Evolutionary conservation across 2,797 vertebrate genomes (phyloP).

Genomic region (Meda fulgida): DNA sequence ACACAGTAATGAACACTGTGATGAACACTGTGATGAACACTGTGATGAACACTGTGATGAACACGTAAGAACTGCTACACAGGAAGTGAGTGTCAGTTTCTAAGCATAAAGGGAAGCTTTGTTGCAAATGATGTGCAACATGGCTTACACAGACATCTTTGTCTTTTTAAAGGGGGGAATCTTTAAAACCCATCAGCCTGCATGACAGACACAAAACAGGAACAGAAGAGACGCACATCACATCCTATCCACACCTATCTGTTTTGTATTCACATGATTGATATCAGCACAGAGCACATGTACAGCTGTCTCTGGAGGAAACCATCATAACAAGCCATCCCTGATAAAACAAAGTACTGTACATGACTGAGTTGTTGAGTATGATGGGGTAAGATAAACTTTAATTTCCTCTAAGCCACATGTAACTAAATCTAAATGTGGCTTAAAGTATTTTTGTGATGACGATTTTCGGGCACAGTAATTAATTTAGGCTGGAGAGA

Average conservation of each 20-base stretch:
- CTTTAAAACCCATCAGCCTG: slow-evolving; percentile 57
- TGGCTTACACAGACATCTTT: slow-evolving; percentile 8
- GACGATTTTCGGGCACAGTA: background rate
- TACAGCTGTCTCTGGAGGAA: background rate
- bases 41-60: no score
- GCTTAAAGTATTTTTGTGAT: background rate
- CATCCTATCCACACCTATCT: slow-evolving; percentile 1
- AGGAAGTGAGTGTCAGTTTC: slow-evolving; percentile 25
- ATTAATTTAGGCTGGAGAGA: background rate
- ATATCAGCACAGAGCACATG: slow-evolving; percentile 33
- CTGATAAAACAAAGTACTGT: background rate
- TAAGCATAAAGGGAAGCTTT: slow-evolving; percentile 29
- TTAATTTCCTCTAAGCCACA: background rate
- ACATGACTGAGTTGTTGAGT: background rate
- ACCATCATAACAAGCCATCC: slow-evolving; percentile 19
- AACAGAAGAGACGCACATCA: slow-evolving; percentile 19
- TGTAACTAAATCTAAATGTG: background rate
- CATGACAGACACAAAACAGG: slow-evolving; percentile 52
- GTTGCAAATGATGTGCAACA: background rate
- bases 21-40: no score
- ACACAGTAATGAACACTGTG: background rate
- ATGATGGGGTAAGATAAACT: background rate
- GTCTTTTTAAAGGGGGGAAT: slow-evolving; percentile 59
- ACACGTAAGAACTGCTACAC: background rate
- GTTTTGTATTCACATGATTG: background rate